phyloP scores from a whole-genome alignment of 2,888 invertebrate genomes.

The Eupithecia insigniata region DNA sequence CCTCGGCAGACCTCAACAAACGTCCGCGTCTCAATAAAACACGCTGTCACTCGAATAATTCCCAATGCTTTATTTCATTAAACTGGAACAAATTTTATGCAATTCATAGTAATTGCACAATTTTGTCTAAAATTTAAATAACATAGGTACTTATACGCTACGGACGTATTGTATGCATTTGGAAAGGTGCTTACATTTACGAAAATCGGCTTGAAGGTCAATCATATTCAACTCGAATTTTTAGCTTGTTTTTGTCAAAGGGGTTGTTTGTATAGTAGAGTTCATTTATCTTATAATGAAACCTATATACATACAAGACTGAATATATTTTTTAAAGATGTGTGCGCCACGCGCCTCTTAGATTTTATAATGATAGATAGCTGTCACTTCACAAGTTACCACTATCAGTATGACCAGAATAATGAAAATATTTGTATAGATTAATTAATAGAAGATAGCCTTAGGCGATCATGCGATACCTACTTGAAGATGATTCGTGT shows the following conservation, averaged over 20 bases:
- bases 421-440: conserved; percentile 37
- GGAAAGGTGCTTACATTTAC: conserved; percentile 28
- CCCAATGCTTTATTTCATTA: not conserved
- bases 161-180: conserved; percentile 34
- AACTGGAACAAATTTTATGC: not conserved
- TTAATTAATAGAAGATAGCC: conserved; percentile 33
- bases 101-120: not conserved
- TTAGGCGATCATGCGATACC: conserved; percentile 33
- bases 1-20: not conserved
- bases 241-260: conserved; percentile 21
- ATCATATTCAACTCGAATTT: conserved; percentile 25
- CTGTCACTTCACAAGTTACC: conserved; percentile 46
- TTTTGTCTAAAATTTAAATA: not conserved
- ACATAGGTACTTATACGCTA: conserved; percentile 27
- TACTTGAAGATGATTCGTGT: conserved; percentile 26
- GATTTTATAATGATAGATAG: conserved; percentile 40
- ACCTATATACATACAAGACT: conserved; percentile 39
- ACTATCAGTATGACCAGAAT: conserved; percentile 36
- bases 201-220: conserved; percentile 33
- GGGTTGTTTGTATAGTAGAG: conserved; percentile 40
- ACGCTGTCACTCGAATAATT: not conserved
- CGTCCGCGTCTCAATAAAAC: not conserved
- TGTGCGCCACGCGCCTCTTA: conserved; percentile 42
- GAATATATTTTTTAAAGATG: conserved; percentile 28
- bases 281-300: conserved; percentile 37